Conservation (phyloP, 2,888 invertebrate genomes). For the Drosophila mettleri region DNA sequence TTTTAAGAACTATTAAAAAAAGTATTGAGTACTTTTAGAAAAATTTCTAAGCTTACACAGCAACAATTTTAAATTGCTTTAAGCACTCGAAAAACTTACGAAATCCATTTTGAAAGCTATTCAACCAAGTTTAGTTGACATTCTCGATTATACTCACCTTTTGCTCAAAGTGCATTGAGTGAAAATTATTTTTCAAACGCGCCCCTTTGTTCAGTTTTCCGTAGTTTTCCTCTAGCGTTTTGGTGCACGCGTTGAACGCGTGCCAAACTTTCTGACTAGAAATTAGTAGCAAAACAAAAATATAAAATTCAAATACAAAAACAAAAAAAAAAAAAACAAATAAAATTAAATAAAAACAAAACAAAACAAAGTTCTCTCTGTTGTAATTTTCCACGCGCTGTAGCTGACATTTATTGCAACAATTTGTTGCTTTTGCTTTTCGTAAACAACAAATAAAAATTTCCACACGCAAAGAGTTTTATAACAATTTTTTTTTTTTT, state of each 20-base stretch:
- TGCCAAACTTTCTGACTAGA: slow-evolving; percentile 34
- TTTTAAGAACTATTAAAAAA: neutral
- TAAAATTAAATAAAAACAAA: neutral
- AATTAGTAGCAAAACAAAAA: slow-evolving; percentile 3
- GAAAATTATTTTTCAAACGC: slow-evolving; percentile 7
- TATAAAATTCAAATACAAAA: slow-evolving; percentile 3
- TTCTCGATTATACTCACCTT: neutral
- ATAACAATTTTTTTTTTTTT: slow-evolving; percentile 24
- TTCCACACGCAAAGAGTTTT: slow-evolving; percentile 55
- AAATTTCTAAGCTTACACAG: neutral
- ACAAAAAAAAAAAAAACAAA: neutral
- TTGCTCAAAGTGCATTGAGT: slow-evolving; percentile 1
- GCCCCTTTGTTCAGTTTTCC: neutral
- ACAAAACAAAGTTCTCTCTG: slow-evolving; percentile 16
- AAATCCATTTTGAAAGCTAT: neutral
- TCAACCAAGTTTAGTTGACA: neutral
- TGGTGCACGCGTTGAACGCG: slow-evolving; percentile 30
- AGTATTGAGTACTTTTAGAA: neutral
- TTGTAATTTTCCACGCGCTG: slow-evolving; percentile 55
- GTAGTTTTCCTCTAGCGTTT: neutral
- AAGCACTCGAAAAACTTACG: neutral
- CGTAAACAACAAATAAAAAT: slow-evolving; percentile 49
- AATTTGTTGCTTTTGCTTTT: slow-evolving; percentile 19
- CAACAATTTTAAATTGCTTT: neutral
- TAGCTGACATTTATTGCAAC: slow-evolving; percentile 38